Conservation (phyloP, 2,888 invertebrate genomes). For the Nephrotoma flavescens region DNA sequence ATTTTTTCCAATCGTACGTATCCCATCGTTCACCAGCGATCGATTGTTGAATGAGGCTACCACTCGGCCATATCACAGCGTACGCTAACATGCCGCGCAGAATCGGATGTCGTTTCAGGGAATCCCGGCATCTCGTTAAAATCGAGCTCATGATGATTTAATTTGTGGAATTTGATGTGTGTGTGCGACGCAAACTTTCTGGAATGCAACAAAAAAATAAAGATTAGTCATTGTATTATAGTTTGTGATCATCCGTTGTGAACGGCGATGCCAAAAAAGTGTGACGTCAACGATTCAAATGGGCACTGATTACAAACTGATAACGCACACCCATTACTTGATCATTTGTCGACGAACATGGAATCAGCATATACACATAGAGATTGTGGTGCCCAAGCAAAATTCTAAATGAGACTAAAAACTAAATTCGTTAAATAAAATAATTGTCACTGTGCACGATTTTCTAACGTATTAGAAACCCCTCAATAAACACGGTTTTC, state of each 20-base stretch:
- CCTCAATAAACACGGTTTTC: neutral
- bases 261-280: neutral
- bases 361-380: neutral
- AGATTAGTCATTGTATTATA: neutral
- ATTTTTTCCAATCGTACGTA: constrained; percentile 52
- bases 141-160: constrained; percentile 7
- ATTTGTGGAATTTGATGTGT: neutral
- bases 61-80: constrained; percentile 55
- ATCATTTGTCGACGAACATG: neutral
- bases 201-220: neutral
- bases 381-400: neutral
- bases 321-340: neutral
- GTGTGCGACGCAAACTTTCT: neutral
- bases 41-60: constrained; percentile 56
- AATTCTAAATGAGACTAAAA: neutral
- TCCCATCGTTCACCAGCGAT: constrained; percentile 47
- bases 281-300: neutral
- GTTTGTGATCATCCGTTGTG: neutral
- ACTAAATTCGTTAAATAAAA: neutral
- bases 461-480: neutral
- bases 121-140: constrained; percentile 15
- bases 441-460: neutral
- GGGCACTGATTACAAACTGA: neutral
- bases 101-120: constrained; percentile 27
- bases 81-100: constrained; percentile 52